phyloP scores from a whole-genome alignment of 2,888 invertebrate genomes.

The Neoaliturus tenellus region DNA sequence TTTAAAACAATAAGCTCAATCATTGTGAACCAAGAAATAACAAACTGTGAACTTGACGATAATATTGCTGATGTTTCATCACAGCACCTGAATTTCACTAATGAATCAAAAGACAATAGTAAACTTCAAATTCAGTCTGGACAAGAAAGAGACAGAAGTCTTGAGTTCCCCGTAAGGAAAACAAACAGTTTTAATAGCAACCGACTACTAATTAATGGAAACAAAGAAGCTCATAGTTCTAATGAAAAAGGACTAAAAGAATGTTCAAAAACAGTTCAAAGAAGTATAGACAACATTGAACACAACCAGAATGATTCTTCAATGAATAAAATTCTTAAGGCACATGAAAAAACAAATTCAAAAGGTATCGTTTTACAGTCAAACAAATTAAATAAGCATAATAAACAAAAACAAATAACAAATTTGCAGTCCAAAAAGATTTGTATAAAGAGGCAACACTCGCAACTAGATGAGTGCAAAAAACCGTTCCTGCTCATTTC shows the following conservation, averaged over 20 bases:
- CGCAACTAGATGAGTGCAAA: neutral
- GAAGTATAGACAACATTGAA: neutral
- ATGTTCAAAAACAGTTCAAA: neutral
- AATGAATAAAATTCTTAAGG: neutral
- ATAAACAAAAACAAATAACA: neutral
- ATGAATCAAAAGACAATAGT: neutral
- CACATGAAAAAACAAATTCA: neutral
- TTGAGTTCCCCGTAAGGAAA: neutral
- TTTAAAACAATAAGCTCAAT: neutral
- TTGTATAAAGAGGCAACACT: neutral
- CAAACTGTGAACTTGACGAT: neutral
- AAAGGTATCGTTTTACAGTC: neutral
- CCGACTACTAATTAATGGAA: neutral
- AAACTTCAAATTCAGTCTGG: neutral
- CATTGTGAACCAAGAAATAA: neutral
- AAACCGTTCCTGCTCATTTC: neutral
- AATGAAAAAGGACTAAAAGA: neutral
- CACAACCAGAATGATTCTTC: neutral
- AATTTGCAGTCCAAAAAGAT: neutral
- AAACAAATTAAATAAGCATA: neutral
- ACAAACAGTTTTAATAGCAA: neutral
- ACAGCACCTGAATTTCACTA: neutral
- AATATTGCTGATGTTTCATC: neutral
- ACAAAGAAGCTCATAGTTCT: neutral
- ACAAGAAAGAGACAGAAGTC: neutral